These are phyloP conservation scores for Amblyopsis rosae DNA, from an alignment of 2,113 vertebrate genomes.

Conservation along the genomic window DNA sequence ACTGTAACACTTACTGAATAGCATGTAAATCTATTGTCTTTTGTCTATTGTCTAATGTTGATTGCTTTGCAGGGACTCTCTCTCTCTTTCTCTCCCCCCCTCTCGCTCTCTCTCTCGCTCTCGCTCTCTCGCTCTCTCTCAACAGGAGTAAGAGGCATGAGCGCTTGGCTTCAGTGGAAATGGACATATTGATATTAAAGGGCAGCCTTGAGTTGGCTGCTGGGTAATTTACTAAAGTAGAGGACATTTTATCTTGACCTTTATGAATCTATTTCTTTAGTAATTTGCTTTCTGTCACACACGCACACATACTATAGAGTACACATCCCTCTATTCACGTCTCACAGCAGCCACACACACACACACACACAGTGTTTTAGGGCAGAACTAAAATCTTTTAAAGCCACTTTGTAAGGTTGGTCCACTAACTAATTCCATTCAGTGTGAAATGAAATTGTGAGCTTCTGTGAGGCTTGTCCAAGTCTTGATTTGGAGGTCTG, in stretches of 20 bases:
- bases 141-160: constrained; percentile 18
- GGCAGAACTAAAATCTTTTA: constrained; percentile 63
- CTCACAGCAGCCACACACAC: not conserved
- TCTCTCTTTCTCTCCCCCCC: too few species aligned
- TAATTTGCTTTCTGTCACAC: constrained; percentile 28
- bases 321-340: not conserved
- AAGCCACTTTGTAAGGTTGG: constrained; percentile 59
- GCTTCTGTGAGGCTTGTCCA: constrained; percentile 61
- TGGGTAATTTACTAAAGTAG: constrained; percentile 50
- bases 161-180: constrained; percentile 41
- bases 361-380: constrained; percentile 35
- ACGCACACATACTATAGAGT: constrained; percentile 7
- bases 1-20: not conserved
- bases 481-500: constrained; percentile 55
- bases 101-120: too few species aligned
- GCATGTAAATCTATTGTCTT: too few species aligned
- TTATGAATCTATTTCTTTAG: constrained; percentile 51
- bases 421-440: constrained; percentile 64
- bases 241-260: constrained; percentile 60
- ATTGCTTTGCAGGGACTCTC: too few species aligned
- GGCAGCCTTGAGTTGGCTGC: constrained; percentile 25
- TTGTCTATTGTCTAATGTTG: too few species aligned
- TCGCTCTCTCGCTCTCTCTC: not conserved
- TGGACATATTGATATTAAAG: constrained; percentile 45
- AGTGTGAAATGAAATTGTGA: constrained; percentile 67